phyloP scores from a whole-genome alignment of 2,888 invertebrate species.

The Dicranocentrus wangi region DNA sequence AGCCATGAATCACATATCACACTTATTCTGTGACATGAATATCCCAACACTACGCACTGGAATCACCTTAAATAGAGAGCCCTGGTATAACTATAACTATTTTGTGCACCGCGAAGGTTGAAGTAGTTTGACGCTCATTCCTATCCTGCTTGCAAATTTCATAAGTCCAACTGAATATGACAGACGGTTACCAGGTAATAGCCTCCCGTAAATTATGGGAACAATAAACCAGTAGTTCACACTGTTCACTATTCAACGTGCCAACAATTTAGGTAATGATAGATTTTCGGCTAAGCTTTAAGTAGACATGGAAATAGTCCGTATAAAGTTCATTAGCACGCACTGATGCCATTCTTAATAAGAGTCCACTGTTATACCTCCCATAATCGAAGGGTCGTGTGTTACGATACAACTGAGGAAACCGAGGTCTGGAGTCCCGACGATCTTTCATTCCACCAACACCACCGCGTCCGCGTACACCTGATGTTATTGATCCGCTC shows the following conservation, averaged over 20 bases:
- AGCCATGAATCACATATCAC: slow-evolving; percentile 64
- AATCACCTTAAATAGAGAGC: slow-evolving; percentile 34
- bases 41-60: slow-evolving; percentile 64
- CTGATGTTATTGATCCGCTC: slow-evolving; percentile 42
- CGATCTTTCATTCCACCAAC: slow-evolving; percentile 67
- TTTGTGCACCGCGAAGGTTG: slow-evolving; percentile 41
- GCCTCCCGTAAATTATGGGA: slow-evolving; percentile 48
- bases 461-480: slow-evolving; percentile 47
- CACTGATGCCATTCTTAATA: slow-evolving; percentile 71
- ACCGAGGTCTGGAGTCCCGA: slow-evolving; percentile 74
- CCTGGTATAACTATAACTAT: slow-evolving; percentile 31
- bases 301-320: slow-evolving; percentile 58
- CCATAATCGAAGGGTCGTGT: slow-evolving; percentile 72
- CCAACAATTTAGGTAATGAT: slow-evolving; percentile 29
- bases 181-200: slow-evolving; percentile 34
- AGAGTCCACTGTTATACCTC: slow-evolving; percentile 73
- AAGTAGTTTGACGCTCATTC: slow-evolving; percentile 46
- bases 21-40: slow-evolving; percentile 63
- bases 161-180: slow-evolving; percentile 48
- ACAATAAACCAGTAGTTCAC: slow-evolving; percentile 47
- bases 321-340: slow-evolving; percentile 67
- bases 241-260: slow-evolving; percentile 59
- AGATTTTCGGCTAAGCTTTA: slow-evolving; percentile 44
- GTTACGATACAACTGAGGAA: slow-evolving; percentile 65
- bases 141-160: slow-evolving; percentile 58